A percentile compares a stretch with the other conserved stretches of the same genome.
Conservation (phyloP, 2,113 vertebrate species). For the Campylomormyrus tamandua region DNA sequence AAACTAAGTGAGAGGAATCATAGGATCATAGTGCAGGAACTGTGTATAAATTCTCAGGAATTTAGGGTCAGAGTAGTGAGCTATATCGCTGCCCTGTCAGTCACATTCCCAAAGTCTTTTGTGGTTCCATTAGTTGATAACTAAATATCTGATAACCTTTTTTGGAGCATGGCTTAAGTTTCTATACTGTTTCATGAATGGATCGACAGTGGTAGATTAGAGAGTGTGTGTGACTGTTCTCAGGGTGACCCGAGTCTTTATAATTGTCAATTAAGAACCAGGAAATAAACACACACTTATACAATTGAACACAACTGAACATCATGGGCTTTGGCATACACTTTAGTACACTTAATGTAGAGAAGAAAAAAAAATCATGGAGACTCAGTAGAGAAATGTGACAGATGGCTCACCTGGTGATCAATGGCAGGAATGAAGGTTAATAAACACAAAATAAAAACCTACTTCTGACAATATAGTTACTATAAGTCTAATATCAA, state of each 20-base stretch:
- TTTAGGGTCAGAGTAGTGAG: neutral
- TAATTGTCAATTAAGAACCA: neutral
- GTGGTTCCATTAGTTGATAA: neutral
- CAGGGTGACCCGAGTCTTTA: neutral
- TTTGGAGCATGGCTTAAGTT: neutral
- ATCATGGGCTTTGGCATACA: neutral
- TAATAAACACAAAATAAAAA: neutral
- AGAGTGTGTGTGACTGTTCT: neutral
- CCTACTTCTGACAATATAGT: neutral
- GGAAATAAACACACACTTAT: neutral
- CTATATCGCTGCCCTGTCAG: neutral
- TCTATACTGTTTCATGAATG: neutral
- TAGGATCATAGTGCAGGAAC: neutral
- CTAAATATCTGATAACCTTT: neutral
- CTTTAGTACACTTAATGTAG: neutral
- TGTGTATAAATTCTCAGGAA: neutral
- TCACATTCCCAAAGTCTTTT: neutral
- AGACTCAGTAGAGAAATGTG: neutral
- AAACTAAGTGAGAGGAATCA: slow-evolving; percentile 2
- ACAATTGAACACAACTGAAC: neutral
- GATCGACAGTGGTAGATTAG: neutral
- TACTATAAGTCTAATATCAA: neutral
- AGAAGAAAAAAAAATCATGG: neutral
- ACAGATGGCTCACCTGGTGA: neutral
- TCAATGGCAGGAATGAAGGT: neutral